Evolutionary conservation across 2,113 vertebrate species (phyloP).

Genomic region (Calidris pygmaea): DNA sequence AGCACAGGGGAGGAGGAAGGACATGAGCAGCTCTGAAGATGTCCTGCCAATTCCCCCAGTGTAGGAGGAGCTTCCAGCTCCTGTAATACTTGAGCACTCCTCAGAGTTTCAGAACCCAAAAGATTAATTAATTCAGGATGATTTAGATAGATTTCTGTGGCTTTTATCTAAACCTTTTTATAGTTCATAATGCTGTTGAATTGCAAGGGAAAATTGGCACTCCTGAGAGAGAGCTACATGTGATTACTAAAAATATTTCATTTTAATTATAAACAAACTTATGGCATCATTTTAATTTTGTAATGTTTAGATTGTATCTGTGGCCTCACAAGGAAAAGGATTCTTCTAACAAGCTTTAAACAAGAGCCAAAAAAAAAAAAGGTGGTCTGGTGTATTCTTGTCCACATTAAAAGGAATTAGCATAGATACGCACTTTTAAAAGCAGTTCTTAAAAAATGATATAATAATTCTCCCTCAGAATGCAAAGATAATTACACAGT

Average conservation of each 20-base stretch:
- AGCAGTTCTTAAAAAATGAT: neutral
- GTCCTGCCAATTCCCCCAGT: neutral
- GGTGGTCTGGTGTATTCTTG: neutral
- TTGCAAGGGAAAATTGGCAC: neutral
- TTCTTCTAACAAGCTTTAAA: slow-evolving; percentile 6
- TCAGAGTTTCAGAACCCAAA: neutral
- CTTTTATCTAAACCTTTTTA: neutral
- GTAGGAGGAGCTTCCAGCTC: neutral
- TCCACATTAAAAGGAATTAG: neutral
- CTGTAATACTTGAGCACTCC: neutral
- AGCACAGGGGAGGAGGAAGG: neutral
- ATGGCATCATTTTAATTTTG: slow-evolving; percentile 21
- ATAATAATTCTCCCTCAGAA: neutral
- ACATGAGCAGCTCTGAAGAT: neutral
- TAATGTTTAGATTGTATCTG: slow-evolving; percentile 35
- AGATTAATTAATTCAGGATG: neutral
- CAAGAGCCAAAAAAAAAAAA: slow-evolving; percentile 14
- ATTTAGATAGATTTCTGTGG: neutral
- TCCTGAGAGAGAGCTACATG: neutral
- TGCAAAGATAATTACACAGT: neutral
- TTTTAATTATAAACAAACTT: slow-evolving; percentile 19
- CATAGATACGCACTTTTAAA: neutral
- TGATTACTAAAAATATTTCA: neutral
- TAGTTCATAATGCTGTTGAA: neutral
- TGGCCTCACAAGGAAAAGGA: neutral